These are phyloP conservation scores for Phoenicopterus ruber DNA, from an alignment of 2,113 vertebrate genomes.

Conservation along the genomic window DNA sequence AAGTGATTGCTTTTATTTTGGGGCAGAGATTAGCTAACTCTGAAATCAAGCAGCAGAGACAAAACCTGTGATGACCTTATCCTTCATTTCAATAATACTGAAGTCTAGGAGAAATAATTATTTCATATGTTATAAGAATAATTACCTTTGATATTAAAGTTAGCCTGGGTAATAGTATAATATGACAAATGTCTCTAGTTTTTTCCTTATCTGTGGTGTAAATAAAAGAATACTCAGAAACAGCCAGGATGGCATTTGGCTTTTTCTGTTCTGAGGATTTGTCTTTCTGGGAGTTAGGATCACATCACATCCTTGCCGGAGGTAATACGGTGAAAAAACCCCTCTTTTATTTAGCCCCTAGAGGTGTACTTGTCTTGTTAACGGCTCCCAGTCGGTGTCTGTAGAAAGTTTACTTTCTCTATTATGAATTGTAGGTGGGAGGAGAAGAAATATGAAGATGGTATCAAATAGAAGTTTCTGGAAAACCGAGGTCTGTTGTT, in stretches of 20 bases:
- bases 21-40: too few species aligned
- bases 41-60: neutral
- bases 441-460: constrained; percentile 76
- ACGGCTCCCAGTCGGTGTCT: neutral
- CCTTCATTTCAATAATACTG: neutral
- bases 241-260: neutral
- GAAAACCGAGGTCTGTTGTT: constrained; percentile 74
- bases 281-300: neutral
- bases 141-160: neutral
- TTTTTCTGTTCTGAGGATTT: neutral
- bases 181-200: neutral
- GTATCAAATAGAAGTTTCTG: constrained; percentile 78
- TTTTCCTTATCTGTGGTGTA: neutral
- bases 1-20: neutral
- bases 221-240: neutral
- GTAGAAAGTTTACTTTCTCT: neutral
- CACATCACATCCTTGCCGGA: neutral
- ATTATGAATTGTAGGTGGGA: constrained; percentile 65
- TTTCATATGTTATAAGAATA: neutral
- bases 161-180: neutral
- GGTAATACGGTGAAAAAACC: neutral
- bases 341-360: neutral
- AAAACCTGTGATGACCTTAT: neutral
- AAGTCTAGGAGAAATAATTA: neutral
- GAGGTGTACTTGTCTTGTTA: neutral